Evolutionary conservation across 2,888 invertebrate species (phyloP), one percentile per base, ranked within the genome.

Genomic region (Drosophila glabriapex): DNA sequence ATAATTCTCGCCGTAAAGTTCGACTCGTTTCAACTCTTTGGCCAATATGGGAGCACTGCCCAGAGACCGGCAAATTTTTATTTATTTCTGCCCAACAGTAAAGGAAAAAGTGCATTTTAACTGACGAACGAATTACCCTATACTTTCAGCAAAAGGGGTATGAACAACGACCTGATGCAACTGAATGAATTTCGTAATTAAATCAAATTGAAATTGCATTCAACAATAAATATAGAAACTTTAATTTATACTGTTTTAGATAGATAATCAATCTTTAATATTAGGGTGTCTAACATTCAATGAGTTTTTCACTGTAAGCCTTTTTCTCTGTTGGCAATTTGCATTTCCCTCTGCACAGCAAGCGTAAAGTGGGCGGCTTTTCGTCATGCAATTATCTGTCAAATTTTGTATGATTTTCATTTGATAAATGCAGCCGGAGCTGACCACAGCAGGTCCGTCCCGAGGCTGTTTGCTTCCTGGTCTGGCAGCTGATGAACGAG

Each of bases 361-460:
- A 69, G 60, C 60, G 54, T 10, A 63, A 87, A 87, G 87, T 87
- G 80, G 80, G 88, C 88, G 83, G 66, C 67, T 67, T 73, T 83
- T 67, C 52, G 58, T 69, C 63, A 73, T 81, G 83, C 52, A 85
- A 87, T 82, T 87, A 87, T 75, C 76, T 73, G 71, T 72, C 80
- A 77, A 73, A 87, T 74, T 80, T 85, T 65, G 58, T 69, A 83
- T 77, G 85, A 85, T 80, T 83, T 80, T 76, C 66, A 56, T 69
- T 71, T 88, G 85, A 85, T 85, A 83, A 88, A 85, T 80, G 72
- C 62, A 54, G 33, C 64, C n/a, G 41, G 39, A 56, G 56, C 60
- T 66, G 64, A 61, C 68, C 68, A 73, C 49, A 49, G 31, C 76
- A 56, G 50, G 37, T 39, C 41, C 43, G 65, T 35, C 28, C 22